A percentile compares a stretch with the other conserved stretches of the same genome.
Conservation (phyloP, 2,113 vertebrate genomes). For the Solea solea region DNA sequence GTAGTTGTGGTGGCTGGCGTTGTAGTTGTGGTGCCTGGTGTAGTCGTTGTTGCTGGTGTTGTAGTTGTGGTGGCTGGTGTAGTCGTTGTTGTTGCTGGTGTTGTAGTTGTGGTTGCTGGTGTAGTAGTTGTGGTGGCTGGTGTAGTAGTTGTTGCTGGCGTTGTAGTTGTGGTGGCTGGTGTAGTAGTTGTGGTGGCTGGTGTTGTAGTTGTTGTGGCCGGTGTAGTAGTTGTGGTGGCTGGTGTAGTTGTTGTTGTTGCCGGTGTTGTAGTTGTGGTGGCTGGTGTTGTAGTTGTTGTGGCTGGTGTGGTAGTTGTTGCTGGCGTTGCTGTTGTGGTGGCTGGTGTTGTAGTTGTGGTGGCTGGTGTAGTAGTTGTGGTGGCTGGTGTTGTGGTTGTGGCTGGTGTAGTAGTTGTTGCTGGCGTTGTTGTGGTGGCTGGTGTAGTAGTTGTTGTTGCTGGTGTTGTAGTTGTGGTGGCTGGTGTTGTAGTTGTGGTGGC, state of each 20-base stretch:
- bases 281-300: background rate
- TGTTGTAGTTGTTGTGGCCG: background rate
- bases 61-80: background rate
- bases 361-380: background rate
- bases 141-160: background rate
- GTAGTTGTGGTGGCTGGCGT: no score
- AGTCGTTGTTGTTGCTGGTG: background rate
- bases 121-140: background rate
- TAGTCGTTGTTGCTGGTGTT: background rate
- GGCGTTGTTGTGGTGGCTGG: background rate
- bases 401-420: background rate
- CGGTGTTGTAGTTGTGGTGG: background rate
- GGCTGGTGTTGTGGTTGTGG: background rate
- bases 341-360: accelerated
- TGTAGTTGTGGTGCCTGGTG: background rate
- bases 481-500: background rate
- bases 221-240: background rate
- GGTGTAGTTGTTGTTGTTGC: background rate
- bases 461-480: background rate
- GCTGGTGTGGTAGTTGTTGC: background rate
- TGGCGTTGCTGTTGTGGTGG: background rate
- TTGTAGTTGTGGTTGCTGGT: background rate
- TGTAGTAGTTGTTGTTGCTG: background rate
- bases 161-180: background rate
- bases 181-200: background rate